Conservation (phyloP, 2,888 invertebrate genomes). For the Andrena minutula region DNA sequence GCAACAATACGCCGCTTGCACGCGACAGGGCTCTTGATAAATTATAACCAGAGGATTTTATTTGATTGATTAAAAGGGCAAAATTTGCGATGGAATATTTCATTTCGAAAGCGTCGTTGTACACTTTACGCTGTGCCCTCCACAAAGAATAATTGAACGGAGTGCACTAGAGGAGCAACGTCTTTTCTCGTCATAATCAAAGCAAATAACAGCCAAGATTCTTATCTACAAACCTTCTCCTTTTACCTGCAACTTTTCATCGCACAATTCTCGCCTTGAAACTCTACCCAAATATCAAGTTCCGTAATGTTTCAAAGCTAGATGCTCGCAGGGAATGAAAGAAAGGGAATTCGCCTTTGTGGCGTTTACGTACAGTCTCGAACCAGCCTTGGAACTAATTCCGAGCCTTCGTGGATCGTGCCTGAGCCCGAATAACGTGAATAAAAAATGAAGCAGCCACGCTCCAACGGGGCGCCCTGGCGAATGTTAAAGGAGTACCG, state of each 20-base stretch:
- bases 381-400: slow-evolving; percentile 50
- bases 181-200: not conserved
- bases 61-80: slow-evolving; percentile 18
- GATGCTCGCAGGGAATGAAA: not conserved
- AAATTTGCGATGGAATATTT: not conserved
- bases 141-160: not conserved
- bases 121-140: not conserved
- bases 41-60: slow-evolving; percentile 14
- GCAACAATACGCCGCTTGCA: slow-evolving; percentile 17
- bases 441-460: slow-evolving; percentile 54
- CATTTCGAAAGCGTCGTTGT: not conserved
- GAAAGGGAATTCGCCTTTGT: not conserved
- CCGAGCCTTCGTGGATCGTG: slow-evolving; percentile 28
- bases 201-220: not conserved
- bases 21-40: slow-evolving; percentile 34
- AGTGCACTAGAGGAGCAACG: not conserved
- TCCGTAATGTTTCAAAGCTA: slow-evolving; percentile 12
- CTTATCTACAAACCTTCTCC: not conserved
- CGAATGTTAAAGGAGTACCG: slow-evolving; percentile 23
- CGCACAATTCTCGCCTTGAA: not conserved
- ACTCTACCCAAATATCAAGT: slow-evolving; percentile 2
- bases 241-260: slow-evolving; percentile 31
- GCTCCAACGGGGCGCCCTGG: not conserved
- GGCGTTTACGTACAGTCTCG: not conserved
- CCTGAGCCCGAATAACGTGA: slow-evolving; percentile 19